Evolutionary conservation across 2,113 vertebrate genomes (phyloP).

Genomic region (Martes martes): DNA sequence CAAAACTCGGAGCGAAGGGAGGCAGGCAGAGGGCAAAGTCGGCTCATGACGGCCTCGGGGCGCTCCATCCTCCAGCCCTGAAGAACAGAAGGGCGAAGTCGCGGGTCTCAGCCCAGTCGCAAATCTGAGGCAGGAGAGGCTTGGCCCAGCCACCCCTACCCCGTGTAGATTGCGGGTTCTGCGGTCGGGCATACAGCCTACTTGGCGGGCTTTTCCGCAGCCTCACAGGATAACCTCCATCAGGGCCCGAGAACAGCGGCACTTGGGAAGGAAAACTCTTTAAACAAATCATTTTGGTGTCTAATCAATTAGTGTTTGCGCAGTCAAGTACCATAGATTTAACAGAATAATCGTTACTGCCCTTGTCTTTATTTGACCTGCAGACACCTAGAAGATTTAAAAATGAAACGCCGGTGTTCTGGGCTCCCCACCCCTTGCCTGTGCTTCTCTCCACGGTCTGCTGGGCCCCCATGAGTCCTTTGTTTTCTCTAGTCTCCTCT

Average conservation of each 20-base stretch:
- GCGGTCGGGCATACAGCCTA: background rate
- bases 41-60: rapidly evolving
- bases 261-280: slow-evolving; percentile 63
- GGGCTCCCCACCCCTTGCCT: background rate
- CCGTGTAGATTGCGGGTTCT: rapidly evolving
- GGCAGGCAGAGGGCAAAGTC: background rate
- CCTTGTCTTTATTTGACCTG: slow-evolving; percentile 84
- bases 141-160: background rate
- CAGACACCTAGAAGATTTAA: slow-evolving; percentile 80
- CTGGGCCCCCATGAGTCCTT: background rate
- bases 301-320: slow-evolving; percentile 82
- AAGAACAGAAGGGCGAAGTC: background rate
- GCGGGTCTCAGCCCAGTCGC: rapidly evolving
- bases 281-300: slow-evolving; percentile 78
- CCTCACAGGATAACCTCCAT: background rate
- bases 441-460: rapidly evolving
- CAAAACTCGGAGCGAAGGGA: background rate
- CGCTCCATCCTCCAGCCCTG: background rate
- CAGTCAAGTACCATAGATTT: slow-evolving; percentile 82
- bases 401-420: slow-evolving; percentile 74
- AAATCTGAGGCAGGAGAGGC: background rate
- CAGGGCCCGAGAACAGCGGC: slow-evolving; percentile 25
- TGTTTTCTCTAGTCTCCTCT: background rate
- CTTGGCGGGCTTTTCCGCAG: background rate
- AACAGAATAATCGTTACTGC: slow-evolving; percentile 83